phyloP scores from a whole-genome alignment of 2,797 vertebrate species.

The Labeo calbasu region DNA sequence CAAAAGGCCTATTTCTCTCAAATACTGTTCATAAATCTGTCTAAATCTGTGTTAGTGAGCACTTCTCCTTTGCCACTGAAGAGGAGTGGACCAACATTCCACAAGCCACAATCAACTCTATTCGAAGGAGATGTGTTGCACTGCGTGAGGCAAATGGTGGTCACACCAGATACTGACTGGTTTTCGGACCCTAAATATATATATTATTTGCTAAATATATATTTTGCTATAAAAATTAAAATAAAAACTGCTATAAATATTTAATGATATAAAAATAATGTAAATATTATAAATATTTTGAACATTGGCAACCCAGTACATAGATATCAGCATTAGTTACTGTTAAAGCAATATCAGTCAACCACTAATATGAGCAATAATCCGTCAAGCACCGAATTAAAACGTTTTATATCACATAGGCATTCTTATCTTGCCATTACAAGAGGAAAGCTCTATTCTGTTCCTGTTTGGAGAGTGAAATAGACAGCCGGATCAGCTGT shows the following conservation, averaged over 20 bases:
- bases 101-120: no score
- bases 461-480: constrained; percentile 6
- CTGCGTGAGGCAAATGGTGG: no score
- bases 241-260: background rate
- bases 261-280: no score
- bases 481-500: background rate
- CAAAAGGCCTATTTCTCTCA: no score
- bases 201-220: background rate
- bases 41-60: no score
- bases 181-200: no score
- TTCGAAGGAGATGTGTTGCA: no score
- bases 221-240: background rate
- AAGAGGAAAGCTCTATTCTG: constrained; percentile 6
- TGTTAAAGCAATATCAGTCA: background rate
- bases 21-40: no score
- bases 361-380: constrained; percentile 4
- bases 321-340: background rate
- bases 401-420: background rate
- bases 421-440: background rate
- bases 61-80: no score
- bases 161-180: no score
- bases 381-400: background rate
- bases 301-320: background rate
- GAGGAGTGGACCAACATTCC: no score
- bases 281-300: background rate